A percentile compares a stretch with the other conserved stretches of the same genome.
phyloP scores from a whole-genome alignment of 2,113 vertebrate genomes.

The Xerus inauris region DNA sequence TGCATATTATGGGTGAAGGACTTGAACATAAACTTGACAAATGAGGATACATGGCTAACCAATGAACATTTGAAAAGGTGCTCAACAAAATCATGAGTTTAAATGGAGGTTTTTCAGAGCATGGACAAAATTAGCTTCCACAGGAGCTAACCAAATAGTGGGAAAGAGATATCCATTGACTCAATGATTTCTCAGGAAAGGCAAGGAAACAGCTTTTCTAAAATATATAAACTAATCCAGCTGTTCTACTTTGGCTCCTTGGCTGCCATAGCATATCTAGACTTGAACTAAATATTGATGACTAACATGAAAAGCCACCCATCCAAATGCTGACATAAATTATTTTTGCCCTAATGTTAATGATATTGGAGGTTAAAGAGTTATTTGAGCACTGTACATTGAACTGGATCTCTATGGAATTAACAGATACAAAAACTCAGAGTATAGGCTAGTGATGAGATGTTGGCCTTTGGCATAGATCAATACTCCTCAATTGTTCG shows the following conservation, averaged over 20 bases:
- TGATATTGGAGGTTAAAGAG: not conserved
- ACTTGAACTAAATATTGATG: constrained; percentile 58
- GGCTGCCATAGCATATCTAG: constrained; percentile 47
- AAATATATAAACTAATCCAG: constrained; percentile 65
- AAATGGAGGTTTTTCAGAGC: constrained; percentile 65
- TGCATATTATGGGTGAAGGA: not conserved
- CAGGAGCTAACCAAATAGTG: constrained; percentile 73
- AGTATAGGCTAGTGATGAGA: not conserved
- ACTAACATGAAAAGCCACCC: not conserved
- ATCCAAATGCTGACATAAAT: not conserved
- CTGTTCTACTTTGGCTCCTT: constrained; percentile 70
- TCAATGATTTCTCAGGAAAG: constrained; percentile 63
- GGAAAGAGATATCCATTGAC: constrained; percentile 34
- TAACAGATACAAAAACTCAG: not conserved
- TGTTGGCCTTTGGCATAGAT: not conserved
- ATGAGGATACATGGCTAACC: too few species aligned
- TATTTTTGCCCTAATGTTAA: not conserved
- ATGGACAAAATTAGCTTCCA: constrained; percentile 60
- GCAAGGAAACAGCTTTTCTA: constrained; percentile 63
- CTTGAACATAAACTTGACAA: too few species aligned
- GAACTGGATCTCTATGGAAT: not conserved
- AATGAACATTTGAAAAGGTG: not conserved
- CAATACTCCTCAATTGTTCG: not conserved
- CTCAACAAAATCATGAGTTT: constrained; percentile 58
- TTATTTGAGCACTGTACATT: not conserved